Percentiles rank a stretch among this genome's conserved stretches.
Conservation (phyloP, 2,888 invertebrate genomes). For the Baccha elongata region DNA sequence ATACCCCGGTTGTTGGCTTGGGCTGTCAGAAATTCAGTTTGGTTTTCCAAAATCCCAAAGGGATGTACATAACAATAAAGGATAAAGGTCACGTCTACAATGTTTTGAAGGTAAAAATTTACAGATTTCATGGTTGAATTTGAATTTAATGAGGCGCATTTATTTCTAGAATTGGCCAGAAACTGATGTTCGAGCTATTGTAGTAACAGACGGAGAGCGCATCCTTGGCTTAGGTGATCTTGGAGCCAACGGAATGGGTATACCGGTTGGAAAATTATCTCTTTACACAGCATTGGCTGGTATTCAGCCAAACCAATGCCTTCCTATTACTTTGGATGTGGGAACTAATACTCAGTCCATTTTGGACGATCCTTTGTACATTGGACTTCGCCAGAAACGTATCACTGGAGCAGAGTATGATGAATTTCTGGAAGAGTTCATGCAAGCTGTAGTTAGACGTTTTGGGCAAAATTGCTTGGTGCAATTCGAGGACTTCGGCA, state of each 20-base stretch:
- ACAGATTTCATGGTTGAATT: background rate
- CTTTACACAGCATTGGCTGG: slow-evolving; percentile 98
- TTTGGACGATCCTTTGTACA: slow-evolving; percentile 96
- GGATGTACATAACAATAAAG: slow-evolving; percentile 97
- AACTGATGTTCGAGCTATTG: slow-evolving; percentile 92
- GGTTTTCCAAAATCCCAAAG: slow-evolving; percentile 94
- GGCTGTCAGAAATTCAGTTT: slow-evolving; percentile 99
- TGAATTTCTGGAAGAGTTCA: slow-evolving; percentile 98
- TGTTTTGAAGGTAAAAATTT: slow-evolving; percentile 91
- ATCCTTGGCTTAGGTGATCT: slow-evolving; percentile 98
- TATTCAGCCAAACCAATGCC: slow-evolving; percentile 96
- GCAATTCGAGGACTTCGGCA: slow-evolving; percentile 99
- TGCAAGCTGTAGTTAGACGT: slow-evolving; percentile 93
- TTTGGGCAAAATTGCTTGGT: slow-evolving; percentile 94
- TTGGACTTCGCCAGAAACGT: slow-evolving; percentile 94
- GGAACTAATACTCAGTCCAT: slow-evolving; percentile 94
- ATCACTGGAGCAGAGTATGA: slow-evolving; percentile 93
- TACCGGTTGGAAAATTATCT: slow-evolving; percentile 98
- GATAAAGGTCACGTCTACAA: slow-evolving; percentile 98
- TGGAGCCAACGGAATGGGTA: slow-evolving; percentile 99
- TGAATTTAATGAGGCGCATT: slow-evolving; percentile 8
- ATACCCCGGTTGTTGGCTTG: slow-evolving; percentile 98
- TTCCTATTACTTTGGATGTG: slow-evolving; percentile 96
- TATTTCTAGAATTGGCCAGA: slow-evolving; percentile 87
- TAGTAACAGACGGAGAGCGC: slow-evolving; percentile 99